Conservation (phyloP, 1,140 invertebrate genomes). For the Aleiodes sp. region DNA sequence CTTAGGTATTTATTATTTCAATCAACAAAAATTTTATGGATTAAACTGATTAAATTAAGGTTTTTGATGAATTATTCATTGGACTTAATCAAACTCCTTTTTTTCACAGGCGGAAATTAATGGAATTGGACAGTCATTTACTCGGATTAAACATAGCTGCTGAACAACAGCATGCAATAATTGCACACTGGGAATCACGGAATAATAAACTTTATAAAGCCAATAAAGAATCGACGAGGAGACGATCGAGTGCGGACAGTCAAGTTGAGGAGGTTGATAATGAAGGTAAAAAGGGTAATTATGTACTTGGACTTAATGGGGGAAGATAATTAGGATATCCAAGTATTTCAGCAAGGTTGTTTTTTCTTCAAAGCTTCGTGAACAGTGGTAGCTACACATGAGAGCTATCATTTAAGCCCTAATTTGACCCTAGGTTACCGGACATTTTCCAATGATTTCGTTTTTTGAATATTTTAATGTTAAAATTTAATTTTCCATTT, state of each 20-base stretch:
- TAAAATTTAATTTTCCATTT: no score
- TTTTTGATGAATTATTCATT: no score
- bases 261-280: slow-evolving; percentile 65
- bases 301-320: no score
- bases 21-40: neutral
- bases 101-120: slow-evolving; percentile 72
- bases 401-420: no score
- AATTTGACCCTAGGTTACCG: no score
- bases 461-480: no score
- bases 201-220: slow-evolving; percentile 79
- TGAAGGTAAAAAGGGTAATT: slow-evolving; percentile 67
- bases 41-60: neutral
- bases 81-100: slow-evolving; percentile 33
- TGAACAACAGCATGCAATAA: slow-evolving; percentile 84
- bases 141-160: slow-evolving; percentile 85
- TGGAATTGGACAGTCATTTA: slow-evolving; percentile 87
- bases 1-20: slow-evolving; percentile 67
- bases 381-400: no score
- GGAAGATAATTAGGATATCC: neutral
- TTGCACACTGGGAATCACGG: slow-evolving; percentile 86
- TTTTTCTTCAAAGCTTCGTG: slow-evolving; percentile 20
- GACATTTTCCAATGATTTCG: no score
- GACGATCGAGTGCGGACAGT: slow-evolving; percentile 67
- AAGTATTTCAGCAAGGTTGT: neutral
- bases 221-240: slow-evolving; percentile 57